Conservation (phyloP, 1,140 invertebrate species). For the Pectinophora gossypiella region DNA sequence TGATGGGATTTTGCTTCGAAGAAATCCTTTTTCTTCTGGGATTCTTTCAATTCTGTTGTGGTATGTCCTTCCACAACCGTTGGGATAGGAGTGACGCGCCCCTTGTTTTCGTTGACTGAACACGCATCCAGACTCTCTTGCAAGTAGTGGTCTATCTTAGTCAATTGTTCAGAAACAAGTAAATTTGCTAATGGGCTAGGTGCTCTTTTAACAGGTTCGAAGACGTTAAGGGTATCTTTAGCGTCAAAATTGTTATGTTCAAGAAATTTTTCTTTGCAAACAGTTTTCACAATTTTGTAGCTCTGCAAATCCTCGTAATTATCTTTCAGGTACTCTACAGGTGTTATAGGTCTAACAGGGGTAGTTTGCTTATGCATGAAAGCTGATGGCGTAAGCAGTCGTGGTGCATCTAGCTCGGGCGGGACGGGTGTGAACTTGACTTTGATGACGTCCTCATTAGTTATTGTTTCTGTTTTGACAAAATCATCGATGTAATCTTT, state of each 20-base stretch:
- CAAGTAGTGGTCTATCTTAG: constrained; percentile 56
- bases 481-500: constrained; percentile 60
- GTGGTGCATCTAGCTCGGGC: constrained; percentile 41
- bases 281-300: constrained; percentile 63
- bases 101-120: constrained; percentile 23
- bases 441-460: constrained; percentile 68
- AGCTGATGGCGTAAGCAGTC: constrained; percentile 30
- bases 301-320: constrained; percentile 56
- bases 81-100: constrained; percentile 8
- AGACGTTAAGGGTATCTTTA: constrained; percentile 14
- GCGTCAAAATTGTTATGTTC: constrained; percentile 10
- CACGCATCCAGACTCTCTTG: constrained; percentile 54
- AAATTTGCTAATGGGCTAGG: constrained; percentile 41
- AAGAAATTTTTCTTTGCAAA: constrained; percentile 50
- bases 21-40: not conserved
- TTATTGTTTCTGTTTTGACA: constrained; percentile 66
- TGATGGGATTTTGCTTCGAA: not conserved
- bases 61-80: constrained; percentile 7
- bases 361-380: constrained; percentile 7
- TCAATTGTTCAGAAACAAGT: constrained; percentile 37
- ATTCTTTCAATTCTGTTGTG: constrained; percentile 8
- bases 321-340: constrained; percentile 47
- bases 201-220: constrained; percentile 22
- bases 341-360: constrained; percentile 20
- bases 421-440: constrained; percentile 66